Evolutionary conservation across 2,113 vertebrate species (phyloP), one percentile per base, ranked within the genome.

Genomic region (Saguinus imperator): DNA sequence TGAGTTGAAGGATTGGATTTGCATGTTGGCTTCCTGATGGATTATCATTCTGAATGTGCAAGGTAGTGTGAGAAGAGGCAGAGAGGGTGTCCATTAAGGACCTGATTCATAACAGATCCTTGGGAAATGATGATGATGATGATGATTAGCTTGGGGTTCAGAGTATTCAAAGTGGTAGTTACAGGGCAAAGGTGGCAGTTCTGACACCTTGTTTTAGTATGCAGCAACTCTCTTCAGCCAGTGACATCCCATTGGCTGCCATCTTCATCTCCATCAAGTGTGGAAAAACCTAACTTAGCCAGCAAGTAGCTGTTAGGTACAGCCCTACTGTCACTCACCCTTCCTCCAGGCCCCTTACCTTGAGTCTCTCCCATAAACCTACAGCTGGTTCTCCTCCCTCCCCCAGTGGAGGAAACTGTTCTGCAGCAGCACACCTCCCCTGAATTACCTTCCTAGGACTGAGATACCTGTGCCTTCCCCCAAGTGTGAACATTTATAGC

Each of bases 401-500:
- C 13, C 61, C 61, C 5, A 2, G 11, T 16, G 25, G 48, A 48
- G 13, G 10, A 52, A 57, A 43, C 57, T 37, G 58, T 13, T 82
- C 25, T 76, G 37, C 21, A 80, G 57, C 29, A 5, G 0, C 43
- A 92, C 9, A 18, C 25, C 93, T 92, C 21, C 77, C 90, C 89
- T 86, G 85, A 93, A 87, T 80, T 77, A 58, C 35, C 77, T 86
- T 70, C 92, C 95, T 94, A 95, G 68, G 91, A 83, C 89, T 97
- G 73, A 87, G 89, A 77, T 87, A 93, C 83, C 90, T 94, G 95
- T 68, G 66, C 96, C 72, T 94, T 4, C 64, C 27, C 87, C 85
- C 45, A 58, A 97, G 87, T 97, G 95, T 45, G 88, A 79, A 45
- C 94, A 87, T 95, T 97, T 97, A 89, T 92, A 98, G 94, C 92